Evolutionary conservation across 2,113 vertebrate species (phyloP).

Genomic region (Chaetodon auriga): DNA sequence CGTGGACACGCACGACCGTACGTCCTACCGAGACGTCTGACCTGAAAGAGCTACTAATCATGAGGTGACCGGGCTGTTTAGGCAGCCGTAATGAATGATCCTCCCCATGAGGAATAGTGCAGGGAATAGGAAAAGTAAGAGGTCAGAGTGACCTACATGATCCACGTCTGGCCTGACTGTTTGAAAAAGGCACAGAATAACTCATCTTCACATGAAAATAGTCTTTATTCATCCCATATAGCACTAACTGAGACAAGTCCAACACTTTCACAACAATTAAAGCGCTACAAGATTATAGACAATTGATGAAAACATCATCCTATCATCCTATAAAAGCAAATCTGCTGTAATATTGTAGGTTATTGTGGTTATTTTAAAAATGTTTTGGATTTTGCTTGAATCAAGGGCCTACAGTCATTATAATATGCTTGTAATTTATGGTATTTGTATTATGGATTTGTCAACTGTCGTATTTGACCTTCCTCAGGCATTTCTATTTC

Average conservation of each 20-base stretch:
- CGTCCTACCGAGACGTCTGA: constrained; percentile 36
- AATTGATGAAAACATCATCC: not conserved
- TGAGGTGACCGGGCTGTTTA: constrained; percentile 48
- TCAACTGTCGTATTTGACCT: not conserved
- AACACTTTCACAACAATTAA: not conserved
- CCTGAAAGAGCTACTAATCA: constrained; percentile 55
- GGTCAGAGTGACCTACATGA: constrained; percentile 52
- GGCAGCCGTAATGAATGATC: constrained; percentile 56
- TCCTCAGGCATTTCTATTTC: no score
- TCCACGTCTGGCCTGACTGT: constrained; percentile 23
- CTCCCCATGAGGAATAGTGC: constrained; percentile 54
- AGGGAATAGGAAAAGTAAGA: constrained; percentile 19
- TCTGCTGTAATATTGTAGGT: not conserved
- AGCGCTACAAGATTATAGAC: not conserved
- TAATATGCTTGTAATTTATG: not conserved
- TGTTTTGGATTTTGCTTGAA: not conserved
- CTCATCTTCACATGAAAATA: not conserved
- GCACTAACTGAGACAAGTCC: not conserved
- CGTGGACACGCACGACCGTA: constrained; percentile 8
- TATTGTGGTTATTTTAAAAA: no score
- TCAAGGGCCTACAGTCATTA: not conserved
- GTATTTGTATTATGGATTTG: not conserved
- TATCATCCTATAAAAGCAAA: not conserved
- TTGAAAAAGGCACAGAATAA: not conserved
- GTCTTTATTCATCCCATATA: not conserved